Base-by-base conservation (phyloP, 2,797 vertebrate genomes). In the Mormyrops boulengeri region DNA sequence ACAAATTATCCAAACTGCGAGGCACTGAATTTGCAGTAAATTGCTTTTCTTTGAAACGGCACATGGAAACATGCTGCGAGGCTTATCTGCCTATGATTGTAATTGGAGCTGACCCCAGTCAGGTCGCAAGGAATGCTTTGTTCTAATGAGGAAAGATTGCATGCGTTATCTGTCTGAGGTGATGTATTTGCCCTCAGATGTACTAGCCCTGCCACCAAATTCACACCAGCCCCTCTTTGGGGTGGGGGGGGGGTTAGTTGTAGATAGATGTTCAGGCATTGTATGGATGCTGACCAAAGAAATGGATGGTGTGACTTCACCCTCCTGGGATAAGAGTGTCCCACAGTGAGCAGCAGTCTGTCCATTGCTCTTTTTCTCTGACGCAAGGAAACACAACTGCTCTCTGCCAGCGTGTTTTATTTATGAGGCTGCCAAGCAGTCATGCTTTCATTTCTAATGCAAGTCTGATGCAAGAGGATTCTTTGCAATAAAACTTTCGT, bases 401-500 rank as follows among this genome's bases (percentile, higher is more conserved):
- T 88, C n/a, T 26, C 88, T 50, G 62, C n/a, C 88, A 26, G 55
- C 14, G 55, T 88, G 55, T 88, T 88, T 88, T 88, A 88, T 88
- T 62, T 88, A 88, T 88, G 41, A 88, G 87, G 55, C 57, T 62
- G 87, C 55, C 87, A 47, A 22, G 26, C 87, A 88, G 57, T 69
- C 87, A 88, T 17, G 87, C 19, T 41, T 88, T 88, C 57, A 88
- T 57, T 88, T 88, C 87, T 62, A 88, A 88, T 88, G 87, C 87
- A 88, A 88, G 87, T 88, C 87, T 88, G 87, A 49, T 66, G 87
- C 87, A 88, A 88, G 87, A 88, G 57, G 38, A n/a, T 30, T 62
- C 55, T 88, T 66, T 66, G 38, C 57, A 88, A 66, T 88, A 62
- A 66, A 47, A 66, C 87, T 47, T 88, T 88, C 9, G 19, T 44